A percentile compares a stretch with the other conserved stretches of the same genome.
These are phyloP conservation scores for Halisarca cf. caerulea DNA, from an alignment of 37 sponge, comb jelly and placozoan genomes.

Conservation along the genomic window DNA sequence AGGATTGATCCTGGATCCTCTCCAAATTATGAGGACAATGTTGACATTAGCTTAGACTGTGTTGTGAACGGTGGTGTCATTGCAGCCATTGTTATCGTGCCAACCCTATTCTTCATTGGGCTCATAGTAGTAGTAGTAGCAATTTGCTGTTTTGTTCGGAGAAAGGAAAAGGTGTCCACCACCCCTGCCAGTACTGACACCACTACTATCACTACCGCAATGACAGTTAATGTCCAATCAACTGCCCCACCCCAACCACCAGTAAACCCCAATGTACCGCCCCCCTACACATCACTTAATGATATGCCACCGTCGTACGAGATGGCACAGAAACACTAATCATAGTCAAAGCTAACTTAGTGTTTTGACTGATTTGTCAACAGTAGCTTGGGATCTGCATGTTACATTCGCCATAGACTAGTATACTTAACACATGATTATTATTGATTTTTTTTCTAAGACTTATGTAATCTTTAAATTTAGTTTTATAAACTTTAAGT, in stretches of 20 bases:
- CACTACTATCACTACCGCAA: neutral
- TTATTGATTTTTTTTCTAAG: too few species aligned
- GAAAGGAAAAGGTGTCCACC: neutral
- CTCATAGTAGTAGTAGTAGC: neutral
- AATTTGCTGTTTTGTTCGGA: neutral
- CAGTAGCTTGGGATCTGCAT: too few species aligned
- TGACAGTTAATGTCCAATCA: neutral
- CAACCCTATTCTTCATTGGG: neutral
- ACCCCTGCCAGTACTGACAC: neutral
- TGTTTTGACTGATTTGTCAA: too few species aligned
- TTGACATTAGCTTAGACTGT: neutral
- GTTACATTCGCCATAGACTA: too few species aligned
- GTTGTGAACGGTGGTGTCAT: conserved; percentile 11
- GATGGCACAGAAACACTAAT: too few species aligned
- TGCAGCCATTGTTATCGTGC: conserved; percentile 2
- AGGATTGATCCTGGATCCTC: neutral
- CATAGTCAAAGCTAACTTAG: too few species aligned
- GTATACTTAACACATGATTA: too few species aligned
- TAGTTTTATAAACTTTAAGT: too few species aligned
- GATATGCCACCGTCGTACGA: too few species aligned
- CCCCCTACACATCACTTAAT: neutral
- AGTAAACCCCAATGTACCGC: neutral
- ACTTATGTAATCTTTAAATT: too few species aligned
- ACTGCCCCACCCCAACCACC: conserved; percentile 5
- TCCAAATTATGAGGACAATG: neutral